A percentile compares a stretch with the other conserved stretches of the same genome.
Evolutionary conservation across 35 echinoderm and acorn worm genomes (phyloP).

Genomic region (Hemicentrotus pulcherrimus): DNA sequence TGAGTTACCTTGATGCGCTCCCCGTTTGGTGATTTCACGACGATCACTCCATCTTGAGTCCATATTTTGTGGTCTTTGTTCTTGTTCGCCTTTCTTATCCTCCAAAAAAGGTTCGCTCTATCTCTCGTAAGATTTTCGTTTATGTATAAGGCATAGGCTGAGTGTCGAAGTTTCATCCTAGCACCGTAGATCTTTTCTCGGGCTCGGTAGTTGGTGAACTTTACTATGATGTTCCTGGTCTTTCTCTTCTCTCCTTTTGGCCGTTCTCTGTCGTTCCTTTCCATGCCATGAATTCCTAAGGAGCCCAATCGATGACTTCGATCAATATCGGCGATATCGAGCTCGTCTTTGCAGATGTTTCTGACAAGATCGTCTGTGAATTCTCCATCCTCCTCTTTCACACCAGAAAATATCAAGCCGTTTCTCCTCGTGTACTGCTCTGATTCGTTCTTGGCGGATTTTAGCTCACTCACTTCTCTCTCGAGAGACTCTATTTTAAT

Average conservation of each 20-base stretch:
- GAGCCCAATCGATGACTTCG: neutral
- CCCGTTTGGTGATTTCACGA: neutral
- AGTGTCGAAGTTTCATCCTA: neutral
- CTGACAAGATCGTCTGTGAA: neutral
- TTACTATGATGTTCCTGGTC: neutral
- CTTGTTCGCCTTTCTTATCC: neutral
- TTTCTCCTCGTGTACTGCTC: neutral
- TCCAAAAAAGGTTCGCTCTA: neutral
- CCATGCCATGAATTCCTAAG: neutral
- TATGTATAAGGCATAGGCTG: neutral
- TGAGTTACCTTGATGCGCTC: neutral
- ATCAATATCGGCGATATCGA: neutral
- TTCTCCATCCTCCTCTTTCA: neutral
- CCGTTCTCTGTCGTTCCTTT: neutral
- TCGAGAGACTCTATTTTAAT: too few species aligned
- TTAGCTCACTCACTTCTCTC: too few species aligned
- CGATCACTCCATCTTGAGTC: neutral
- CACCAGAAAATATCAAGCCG: neutral
- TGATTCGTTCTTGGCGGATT: neutral
- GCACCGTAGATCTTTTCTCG: neutral
- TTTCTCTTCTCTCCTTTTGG: neutral
- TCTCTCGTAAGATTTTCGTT: slow-evolving; percentile 3
- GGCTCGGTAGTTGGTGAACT: neutral
- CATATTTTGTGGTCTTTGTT: neutral
- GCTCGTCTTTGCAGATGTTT: neutral